Percentiles rank a stretch among this genome's conserved stretches.
Evolutionary conservation across 35 echinoderm and acorn worm genomes (phyloP).

Genomic region (Stichopus chloronotus): DNA sequence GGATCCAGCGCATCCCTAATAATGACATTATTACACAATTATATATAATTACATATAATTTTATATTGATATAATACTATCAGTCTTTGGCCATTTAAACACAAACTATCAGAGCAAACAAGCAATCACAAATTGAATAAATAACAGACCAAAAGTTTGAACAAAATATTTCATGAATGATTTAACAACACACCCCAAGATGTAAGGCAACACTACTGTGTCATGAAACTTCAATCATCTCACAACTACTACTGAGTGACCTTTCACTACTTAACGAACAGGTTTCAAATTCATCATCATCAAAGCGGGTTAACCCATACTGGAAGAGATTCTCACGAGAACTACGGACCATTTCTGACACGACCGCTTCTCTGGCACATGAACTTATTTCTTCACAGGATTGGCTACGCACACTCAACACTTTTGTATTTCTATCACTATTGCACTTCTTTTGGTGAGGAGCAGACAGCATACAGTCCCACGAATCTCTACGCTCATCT

Average conservation of each 20-base stretch:
- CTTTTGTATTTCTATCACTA: slow-evolving; percentile 64
- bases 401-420: slow-evolving; percentile 75
- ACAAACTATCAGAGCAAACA: slow-evolving; percentile 15
- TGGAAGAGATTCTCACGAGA: slow-evolving; percentile 69
- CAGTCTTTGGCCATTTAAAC: slow-evolving; percentile 46
- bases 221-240: slow-evolving; percentile 99
- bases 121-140: slow-evolving; percentile 18
- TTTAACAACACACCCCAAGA: slow-evolving; percentile 25
- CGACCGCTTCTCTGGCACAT: slow-evolving; percentile 87
- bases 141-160: slow-evolving; percentile 3
- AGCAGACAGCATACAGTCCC: slow-evolving; percentile 16
- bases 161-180: slow-evolving; percentile 34
- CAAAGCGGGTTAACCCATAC: slow-evolving; percentile 69
- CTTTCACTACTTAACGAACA: slow-evolving; percentile 92
- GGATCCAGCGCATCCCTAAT: too few relatives aligned
- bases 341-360: slow-evolving; percentile 86
- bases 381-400: slow-evolving; percentile 93
- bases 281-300: slow-evolving; percentile 86
- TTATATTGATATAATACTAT: background rate
- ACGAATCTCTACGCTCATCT: slow-evolving; percentile 74
- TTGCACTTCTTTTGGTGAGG: slow-evolving; percentile 71
- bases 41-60: too few relatives aligned
- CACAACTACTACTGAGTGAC: slow-evolving; percentile 94
- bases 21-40: too few relatives aligned
- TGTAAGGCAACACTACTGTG: slow-evolving; percentile 36